These are phyloP conservation scores for Eleginops maclovinus DNA, from an alignment of 2,113 vertebrate genomes.

Conservation along the genomic window DNA sequence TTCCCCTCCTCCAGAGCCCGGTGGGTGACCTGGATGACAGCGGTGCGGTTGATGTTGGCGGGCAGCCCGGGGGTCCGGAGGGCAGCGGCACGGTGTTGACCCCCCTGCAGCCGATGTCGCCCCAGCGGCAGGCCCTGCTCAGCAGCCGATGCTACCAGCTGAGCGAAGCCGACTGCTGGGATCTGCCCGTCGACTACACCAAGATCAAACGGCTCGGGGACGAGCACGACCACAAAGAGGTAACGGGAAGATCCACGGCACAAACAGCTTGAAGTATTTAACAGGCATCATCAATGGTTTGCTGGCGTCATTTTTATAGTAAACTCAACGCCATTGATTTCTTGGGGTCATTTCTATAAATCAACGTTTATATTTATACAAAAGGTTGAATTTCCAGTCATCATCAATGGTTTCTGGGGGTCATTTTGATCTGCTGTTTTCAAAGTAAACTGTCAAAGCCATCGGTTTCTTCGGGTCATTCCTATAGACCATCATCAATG, in stretches of 20 bases:
- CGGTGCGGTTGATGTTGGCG: slow-evolving; percentile 89
- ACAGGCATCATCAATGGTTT: not conserved
- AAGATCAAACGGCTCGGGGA: slow-evolving; percentile 96
- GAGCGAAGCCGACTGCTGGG: slow-evolving; percentile 94
- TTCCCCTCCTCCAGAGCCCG: slow-evolving; percentile 87
- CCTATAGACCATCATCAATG: too few relatives aligned
- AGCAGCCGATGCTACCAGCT: slow-evolving; percentile 95
- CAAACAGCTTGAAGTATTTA: too few relatives aligned
- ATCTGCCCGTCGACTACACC: slow-evolving; percentile 96
- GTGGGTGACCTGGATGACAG: slow-evolving; percentile 92
- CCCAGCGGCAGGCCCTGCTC: slow-evolving; percentile 94
- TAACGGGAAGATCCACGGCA: slow-evolving; percentile 70
- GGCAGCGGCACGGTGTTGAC: slow-evolving; percentile 94
- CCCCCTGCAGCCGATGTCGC: slow-evolving; percentile 97
- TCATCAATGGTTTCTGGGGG: too few relatives aligned
- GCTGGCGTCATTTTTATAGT: too few relatives aligned
- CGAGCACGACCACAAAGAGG: slow-evolving; percentile 91
- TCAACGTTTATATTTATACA: too few relatives aligned
- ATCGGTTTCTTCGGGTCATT: too few relatives aligned
- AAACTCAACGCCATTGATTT: too few relatives aligned
- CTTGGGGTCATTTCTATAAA: too few relatives aligned
- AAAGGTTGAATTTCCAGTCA: too few relatives aligned
- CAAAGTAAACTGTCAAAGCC: too few relatives aligned
- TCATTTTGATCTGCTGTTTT: too few relatives aligned
- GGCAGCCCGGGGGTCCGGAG: slow-evolving; percentile 88